Conservation (phyloP, 2,797 vertebrate species). For the Artibeus jamaicensis region DNA sequence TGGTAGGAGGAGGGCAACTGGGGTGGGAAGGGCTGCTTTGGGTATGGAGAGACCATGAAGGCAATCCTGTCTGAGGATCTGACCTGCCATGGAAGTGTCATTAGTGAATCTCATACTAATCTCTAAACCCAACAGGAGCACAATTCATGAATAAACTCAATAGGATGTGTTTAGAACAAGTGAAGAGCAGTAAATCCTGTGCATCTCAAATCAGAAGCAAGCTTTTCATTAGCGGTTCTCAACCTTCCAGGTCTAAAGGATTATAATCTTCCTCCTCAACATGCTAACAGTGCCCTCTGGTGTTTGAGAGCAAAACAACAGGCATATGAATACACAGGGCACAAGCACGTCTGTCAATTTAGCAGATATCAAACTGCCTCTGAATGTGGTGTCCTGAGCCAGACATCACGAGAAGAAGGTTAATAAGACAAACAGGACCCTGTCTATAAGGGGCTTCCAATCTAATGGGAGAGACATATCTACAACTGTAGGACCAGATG, state of each 20-base stretch:
- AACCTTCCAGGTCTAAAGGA: not conserved
- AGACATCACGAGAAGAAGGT: not conserved
- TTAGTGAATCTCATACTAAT: not conserved
- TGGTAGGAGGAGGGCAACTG: not conserved
- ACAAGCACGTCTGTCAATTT: not conserved
- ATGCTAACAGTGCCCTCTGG: constrained; percentile 58
- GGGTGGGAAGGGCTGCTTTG: not conserved
- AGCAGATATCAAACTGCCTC: not conserved
- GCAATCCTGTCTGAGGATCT: not conserved
- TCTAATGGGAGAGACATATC: not conserved
- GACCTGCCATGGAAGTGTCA: not conserved
- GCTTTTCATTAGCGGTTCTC: not conserved
- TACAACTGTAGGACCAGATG: not conserved
- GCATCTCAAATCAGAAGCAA: not conserved
- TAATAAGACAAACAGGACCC: not conserved
- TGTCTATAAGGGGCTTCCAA: not conserved
- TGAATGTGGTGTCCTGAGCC: not conserved
- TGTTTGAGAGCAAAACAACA: constrained; percentile 50
- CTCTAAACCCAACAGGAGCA: not conserved
- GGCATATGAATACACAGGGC: not conserved
- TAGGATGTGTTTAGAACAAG: not conserved
- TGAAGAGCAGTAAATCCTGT: not conserved
- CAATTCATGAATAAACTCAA: not conserved
- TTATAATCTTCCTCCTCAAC: not conserved
- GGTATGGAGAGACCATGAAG: not conserved